A percentile compares a stretch with the other conserved stretches of the same genome.
These are phyloP conservation scores for Aphidius ervi DNA, from an alignment of 1,140 invertebrate genomes.

Conservation along the genomic window DNA sequence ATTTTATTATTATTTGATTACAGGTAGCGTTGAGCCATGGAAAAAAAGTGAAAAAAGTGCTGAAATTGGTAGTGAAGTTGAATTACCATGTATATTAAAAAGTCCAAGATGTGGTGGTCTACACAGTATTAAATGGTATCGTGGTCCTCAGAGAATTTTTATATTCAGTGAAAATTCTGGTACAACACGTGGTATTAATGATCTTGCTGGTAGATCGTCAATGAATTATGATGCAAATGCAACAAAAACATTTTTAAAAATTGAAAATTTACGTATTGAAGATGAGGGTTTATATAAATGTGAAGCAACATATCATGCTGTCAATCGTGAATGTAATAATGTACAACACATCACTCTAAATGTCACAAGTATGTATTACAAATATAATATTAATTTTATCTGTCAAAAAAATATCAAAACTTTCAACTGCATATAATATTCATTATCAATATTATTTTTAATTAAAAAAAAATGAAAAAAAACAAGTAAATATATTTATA, in stretches of 20 bases:
- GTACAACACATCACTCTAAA: constrained; percentile 75
- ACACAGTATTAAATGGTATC: constrained; percentile 89
- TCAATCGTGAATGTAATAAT: constrained; percentile 69
- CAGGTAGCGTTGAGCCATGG: constrained; percentile 49
- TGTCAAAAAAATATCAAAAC: too few relatives aligned
- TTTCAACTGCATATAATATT: neutral
- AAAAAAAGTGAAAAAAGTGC: constrained; percentile 46
- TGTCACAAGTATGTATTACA: constrained; percentile 67
- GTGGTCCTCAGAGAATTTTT: constrained; percentile 73
- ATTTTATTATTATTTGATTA: constrained; percentile 33
- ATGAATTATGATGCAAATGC: constrained; percentile 63
- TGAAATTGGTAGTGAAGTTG: constrained; percentile 63
- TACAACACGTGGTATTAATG: constrained; percentile 69
- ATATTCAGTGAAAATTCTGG: constrained; percentile 75
- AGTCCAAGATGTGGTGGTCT: constrained; percentile 72
- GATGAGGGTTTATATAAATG: constrained; percentile 83
- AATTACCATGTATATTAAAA: constrained; percentile 72
- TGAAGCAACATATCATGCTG: constrained; percentile 79
- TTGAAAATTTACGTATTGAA: constrained; percentile 62
- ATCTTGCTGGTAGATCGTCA: constrained; percentile 71
- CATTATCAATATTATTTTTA: too few relatives aligned
- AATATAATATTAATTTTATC: too few relatives aligned
- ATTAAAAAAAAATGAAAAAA: too few relatives aligned
- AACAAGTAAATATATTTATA: too few relatives aligned
- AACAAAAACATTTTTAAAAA: constrained; percentile 64